Conservation (phyloP, 2,113 vertebrate species). For the Dryoscopus gambensis region DNA sequence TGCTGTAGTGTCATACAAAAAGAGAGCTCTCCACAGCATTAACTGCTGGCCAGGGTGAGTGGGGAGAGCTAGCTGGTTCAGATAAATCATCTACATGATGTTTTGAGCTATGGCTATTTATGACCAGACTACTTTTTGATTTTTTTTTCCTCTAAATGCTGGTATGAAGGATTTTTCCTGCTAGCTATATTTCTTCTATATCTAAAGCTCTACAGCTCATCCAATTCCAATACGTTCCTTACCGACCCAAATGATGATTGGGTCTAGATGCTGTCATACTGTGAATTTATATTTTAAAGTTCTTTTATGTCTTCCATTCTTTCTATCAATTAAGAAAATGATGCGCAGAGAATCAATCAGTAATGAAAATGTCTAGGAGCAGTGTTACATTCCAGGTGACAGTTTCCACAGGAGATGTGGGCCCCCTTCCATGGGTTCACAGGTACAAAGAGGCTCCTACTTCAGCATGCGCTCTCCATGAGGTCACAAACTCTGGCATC, state of each 20-base stretch:
- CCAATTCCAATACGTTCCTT: neutral
- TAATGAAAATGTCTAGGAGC: neutral
- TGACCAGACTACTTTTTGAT: neutral
- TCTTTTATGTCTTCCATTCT: neutral
- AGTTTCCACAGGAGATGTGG: neutral
- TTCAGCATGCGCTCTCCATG: accelerated
- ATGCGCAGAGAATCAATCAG: neutral
- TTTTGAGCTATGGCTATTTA: neutral
- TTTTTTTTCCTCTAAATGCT: neutral
- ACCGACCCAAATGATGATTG: neutral
- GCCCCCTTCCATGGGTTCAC: neutral
- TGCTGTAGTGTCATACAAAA: neutral
- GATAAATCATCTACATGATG: neutral
- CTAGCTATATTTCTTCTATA: neutral
- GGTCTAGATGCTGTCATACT: neutral
- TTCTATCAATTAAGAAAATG: neutral
- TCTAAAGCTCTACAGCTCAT: neutral
- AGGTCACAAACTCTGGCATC: neutral
- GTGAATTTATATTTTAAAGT: neutral
- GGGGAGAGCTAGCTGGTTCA: neutral
- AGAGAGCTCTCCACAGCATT: neutral
- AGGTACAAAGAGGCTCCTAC: neutral
- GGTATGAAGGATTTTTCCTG: neutral
- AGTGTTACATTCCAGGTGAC: too few species aligned
- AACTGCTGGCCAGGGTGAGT: neutral